Evolutionary conservation across 2,888 invertebrate species (phyloP).

Genomic region (Apamea crenata): DNA sequence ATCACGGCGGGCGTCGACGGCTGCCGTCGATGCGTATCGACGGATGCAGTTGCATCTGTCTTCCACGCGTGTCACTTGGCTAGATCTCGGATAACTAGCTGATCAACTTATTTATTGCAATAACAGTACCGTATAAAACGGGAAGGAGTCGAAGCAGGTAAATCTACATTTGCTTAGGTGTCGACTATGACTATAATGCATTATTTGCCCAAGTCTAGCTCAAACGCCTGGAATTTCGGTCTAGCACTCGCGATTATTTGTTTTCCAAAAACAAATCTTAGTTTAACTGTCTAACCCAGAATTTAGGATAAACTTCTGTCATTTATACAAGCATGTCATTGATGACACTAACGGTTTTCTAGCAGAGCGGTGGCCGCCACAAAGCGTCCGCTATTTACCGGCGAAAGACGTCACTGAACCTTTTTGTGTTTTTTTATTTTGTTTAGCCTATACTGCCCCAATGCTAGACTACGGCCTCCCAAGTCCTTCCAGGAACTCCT

Average conservation of each 20-base stretch:
- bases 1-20: too few species aligned
- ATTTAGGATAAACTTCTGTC: constrained; percentile 5
- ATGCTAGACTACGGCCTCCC: too few species aligned
- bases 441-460: too few species aligned
- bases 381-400: not conserved
- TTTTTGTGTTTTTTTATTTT: too few species aligned
- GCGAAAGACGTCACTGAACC: not conserved
- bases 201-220: constrained; percentile 17
- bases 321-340: not conserved
- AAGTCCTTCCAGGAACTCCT: too few species aligned
- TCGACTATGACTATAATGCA: not conserved
- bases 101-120: not conserved
- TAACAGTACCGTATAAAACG: constrained; percentile 12
- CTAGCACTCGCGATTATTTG: constrained; percentile 9
- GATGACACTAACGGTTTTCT: not conserved
- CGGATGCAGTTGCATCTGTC: not conserved
- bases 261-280: not conserved
- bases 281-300: constrained; percentile 22
- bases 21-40: too few species aligned
- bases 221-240: not conserved
- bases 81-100: constrained; percentile 18
- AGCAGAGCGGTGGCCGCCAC: not conserved
- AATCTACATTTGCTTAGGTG: constrained; percentile 7
- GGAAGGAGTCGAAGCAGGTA: not conserved
- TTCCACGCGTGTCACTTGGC: not conserved